Conservation (phyloP, 2,888 invertebrate genomes). For the Rosalia funebris region DNA sequence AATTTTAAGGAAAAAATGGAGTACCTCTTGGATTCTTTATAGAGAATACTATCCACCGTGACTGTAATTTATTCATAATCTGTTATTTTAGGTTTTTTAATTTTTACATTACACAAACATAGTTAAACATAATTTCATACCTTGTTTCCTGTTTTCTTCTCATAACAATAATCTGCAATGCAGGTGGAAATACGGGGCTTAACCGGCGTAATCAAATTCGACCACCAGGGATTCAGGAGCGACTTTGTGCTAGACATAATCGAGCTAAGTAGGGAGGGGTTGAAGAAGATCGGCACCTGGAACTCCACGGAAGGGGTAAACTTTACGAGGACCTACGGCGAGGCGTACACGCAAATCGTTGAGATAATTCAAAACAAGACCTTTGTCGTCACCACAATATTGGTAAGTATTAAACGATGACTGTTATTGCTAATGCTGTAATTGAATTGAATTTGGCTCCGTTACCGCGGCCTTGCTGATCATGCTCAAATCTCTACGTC, state of each 20-base stretch:
- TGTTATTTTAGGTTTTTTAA: no score
- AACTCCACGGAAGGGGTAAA: constrained; percentile 89
- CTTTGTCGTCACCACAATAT: constrained; percentile 87
- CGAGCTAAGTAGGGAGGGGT: constrained; percentile 84
- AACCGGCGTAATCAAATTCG: constrained; percentile 92
- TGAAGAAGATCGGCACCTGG: constrained; percentile 89
- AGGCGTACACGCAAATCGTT: constrained; percentile 87
- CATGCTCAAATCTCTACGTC: no score
- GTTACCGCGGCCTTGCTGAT: no score
- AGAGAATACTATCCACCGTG: no score
- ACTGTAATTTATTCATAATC: no score
- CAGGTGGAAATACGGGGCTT: constrained; percentile 93
- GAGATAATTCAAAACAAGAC: constrained; percentile 93
- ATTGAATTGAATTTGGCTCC: no score
- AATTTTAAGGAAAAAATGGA: no score
- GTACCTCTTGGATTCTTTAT: no score
- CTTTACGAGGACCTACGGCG: constrained; percentile 86
- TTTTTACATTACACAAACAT: no score
- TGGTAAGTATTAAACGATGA: constrained; percentile 73
- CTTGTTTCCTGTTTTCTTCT: no score
- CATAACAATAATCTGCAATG: no score
- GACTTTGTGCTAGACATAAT: constrained; percentile 93
- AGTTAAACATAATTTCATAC: no score
- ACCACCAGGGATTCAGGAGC: constrained; percentile 91
- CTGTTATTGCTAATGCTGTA: not conserved